A percentile compares a stretch with the other conserved stretches of the same genome.
phyloP scores from a whole-genome alignment of 2,113 vertebrate species.

The Salvator merianae region DNA sequence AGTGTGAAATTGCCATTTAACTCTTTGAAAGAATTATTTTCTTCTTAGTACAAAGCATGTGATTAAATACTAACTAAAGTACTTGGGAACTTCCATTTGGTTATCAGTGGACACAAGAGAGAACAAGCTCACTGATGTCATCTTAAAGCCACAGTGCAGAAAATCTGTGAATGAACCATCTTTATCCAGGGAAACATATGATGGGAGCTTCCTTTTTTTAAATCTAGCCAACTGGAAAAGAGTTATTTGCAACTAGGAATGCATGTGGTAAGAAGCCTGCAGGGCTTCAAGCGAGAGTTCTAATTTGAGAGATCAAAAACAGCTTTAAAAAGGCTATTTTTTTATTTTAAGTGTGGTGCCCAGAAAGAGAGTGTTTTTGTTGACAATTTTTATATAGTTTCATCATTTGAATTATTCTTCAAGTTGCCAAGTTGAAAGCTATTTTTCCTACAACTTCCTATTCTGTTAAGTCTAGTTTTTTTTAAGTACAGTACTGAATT shows the following conservation, averaged over 20 bases:
- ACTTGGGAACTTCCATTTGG: slow-evolving; percentile 25
- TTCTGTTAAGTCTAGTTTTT: not conserved
- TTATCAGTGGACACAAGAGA: slow-evolving; percentile 13
- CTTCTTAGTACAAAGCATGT: slow-evolving; percentile 41
- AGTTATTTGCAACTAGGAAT: slow-evolving; percentile 25
- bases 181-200: slow-evolving; percentile 54
- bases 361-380: slow-evolving; percentile 59
- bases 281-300: slow-evolving; percentile 45
- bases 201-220: slow-evolving; percentile 40
- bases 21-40: not conserved
- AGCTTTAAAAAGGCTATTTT: slow-evolving; percentile 56
- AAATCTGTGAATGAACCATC: slow-evolving; percentile 44
- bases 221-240: slow-evolving; percentile 49
- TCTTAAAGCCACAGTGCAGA: slow-evolving; percentile 35
- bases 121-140: slow-evolving; percentile 44
- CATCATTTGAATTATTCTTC: slow-evolving; percentile 2
- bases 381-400: slow-evolving; percentile 57
- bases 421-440: slow-evolving; percentile 23
- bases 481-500: not conserved
- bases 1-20: too few relatives aligned
- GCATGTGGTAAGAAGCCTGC: slow-evolving; percentile 48
- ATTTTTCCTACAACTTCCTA: not conserved
- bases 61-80: slow-evolving; percentile 45
- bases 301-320: slow-evolving; percentile 57
- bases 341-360: slow-evolving; percentile 52